Evolutionary conservation across 2,797 vertebrate genomes (phyloP).

Genomic region (Coregonus ussuriensis): DNA sequence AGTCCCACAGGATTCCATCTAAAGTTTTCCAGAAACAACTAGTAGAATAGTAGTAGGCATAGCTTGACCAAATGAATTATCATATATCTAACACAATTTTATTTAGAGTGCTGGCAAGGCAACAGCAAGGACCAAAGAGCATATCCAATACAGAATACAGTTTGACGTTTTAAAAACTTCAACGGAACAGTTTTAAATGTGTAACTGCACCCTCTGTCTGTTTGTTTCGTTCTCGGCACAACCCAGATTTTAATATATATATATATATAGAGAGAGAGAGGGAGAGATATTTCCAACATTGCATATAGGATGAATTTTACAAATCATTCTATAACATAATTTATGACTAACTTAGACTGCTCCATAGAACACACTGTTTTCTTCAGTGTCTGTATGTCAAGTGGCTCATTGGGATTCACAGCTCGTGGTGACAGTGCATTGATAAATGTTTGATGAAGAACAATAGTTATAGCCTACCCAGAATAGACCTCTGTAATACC

Average conservation of each 20-base stretch:
- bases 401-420: slow-evolving; percentile 21
- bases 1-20: neutral
- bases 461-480: slow-evolving; percentile 42
- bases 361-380: neutral
- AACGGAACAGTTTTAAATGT: too few species aligned
- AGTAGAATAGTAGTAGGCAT: neutral
- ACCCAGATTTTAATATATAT: too few species aligned
- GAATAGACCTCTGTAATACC: too few species aligned
- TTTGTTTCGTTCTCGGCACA: too few species aligned
- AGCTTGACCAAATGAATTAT: neutral
- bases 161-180: too few species aligned
- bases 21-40: neutral
- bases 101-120: neutral
- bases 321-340: neutral
- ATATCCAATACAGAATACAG: neutral
- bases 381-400: neutral
- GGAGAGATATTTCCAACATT: neutral
- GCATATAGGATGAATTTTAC: neutral
- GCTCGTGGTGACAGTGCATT: slow-evolving; percentile 46
- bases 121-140: neutral
- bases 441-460: slow-evolving; percentile 70
- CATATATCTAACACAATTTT: neutral
- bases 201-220: too few species aligned
- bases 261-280: too few species aligned
- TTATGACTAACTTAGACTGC: neutral